A percentile compares a stretch with the other conserved stretches of the same genome.
phyloP scores from a whole-genome alignment of 2,113 vertebrate genomes.

The Poeciliopsis turrubarensis region DNA sequence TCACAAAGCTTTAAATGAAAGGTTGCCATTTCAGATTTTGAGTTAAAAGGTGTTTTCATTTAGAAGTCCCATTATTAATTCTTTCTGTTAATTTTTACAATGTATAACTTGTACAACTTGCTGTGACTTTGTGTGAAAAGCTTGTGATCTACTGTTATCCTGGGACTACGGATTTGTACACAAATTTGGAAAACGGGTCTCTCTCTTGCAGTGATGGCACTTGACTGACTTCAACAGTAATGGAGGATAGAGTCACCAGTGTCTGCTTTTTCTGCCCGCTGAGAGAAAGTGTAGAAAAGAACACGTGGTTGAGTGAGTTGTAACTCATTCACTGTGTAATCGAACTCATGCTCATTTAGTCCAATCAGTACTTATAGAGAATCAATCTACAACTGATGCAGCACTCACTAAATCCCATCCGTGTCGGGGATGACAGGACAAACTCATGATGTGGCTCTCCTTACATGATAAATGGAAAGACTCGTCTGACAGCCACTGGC shows the following conservation, averaged over 20 bases:
- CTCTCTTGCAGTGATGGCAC: slow-evolving; percentile 24
- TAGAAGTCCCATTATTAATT: not conserved
- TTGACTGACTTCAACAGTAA: slow-evolving; percentile 34
- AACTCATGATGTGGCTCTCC: slow-evolving; percentile 27
- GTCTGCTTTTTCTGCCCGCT: slow-evolving; percentile 16
- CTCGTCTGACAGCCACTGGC: slow-evolving; percentile 9
- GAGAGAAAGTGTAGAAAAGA: slow-evolving; percentile 32
- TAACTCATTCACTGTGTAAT: slow-evolving; percentile 45
- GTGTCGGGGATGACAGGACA: slow-evolving; percentile 45
- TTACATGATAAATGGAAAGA: slow-evolving; percentile 28
- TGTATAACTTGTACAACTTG: not conserved
- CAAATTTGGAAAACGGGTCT: slow-evolving; percentile 44
- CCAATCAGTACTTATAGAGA: slow-evolving; percentile 64
- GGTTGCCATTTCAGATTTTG: not conserved
- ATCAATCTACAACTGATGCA: slow-evolving; percentile 72
- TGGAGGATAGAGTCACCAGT: slow-evolving; percentile 26
- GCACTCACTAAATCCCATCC: slow-evolving; percentile 52
- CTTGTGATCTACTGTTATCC: not conserved
- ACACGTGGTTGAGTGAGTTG: slow-evolving; percentile 23
- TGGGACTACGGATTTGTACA: slow-evolving; percentile 12
- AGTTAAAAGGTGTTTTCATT: not conserved
- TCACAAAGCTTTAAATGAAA: not conserved
- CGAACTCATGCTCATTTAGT: slow-evolving; percentile 66
- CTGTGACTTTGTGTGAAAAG: not conserved
- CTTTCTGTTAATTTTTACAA: not conserved